Evolutionary conservation across 2,113 vertebrate genomes (phyloP), one percentile per base, ranked within the genome.

Genomic region (Porphyrio hochstetteri): DNA sequence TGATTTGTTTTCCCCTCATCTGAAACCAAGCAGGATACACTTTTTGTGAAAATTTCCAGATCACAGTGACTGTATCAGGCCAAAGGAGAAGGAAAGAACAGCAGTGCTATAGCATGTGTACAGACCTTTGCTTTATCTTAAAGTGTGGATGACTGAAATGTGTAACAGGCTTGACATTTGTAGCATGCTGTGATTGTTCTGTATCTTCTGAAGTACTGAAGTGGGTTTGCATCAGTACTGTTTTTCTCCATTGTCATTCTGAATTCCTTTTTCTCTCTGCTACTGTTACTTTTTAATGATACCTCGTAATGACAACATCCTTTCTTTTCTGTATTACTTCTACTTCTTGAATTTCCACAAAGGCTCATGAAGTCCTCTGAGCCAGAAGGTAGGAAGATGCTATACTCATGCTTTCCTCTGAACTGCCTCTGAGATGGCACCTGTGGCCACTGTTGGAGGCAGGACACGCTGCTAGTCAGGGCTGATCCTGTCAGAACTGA

Each of bases 141-240:
- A 90, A 59, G 13, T 50, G 20, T 6, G 31, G 18, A 10, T 64
- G 71, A 63, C 3, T 6, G 18, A 59, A 59, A 80, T 9, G 17
- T 44, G 33, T 33, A 70, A 52, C 9, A 13, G 23, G n/a, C 14
- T 82, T 59, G 68, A 35, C 3, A 10, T 52, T 46, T 72, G 27
- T 56, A n/a, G 33, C 0, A 0, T 25, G 4, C 33, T 38, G 38
- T 42, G 55, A 25, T 40, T 0, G 0, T 64, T 76, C 44, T 56
- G 13, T 64, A 61, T 44, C 53, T 85, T 74, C 50, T 24, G 53
- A 82, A 40, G 10, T 69, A 7, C 33, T 69, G n/a, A 79, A 31
- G 53, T 20, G 20, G 27, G 14, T 55, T 86, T 92, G 24, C 16
- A 36, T 5, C 12, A 57, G 8, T 38, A 35, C 7, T 21, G 36